phyloP scores from a whole-genome alignment of 2,797 vertebrate genomes.

The Oreochromis grahami region DNA sequence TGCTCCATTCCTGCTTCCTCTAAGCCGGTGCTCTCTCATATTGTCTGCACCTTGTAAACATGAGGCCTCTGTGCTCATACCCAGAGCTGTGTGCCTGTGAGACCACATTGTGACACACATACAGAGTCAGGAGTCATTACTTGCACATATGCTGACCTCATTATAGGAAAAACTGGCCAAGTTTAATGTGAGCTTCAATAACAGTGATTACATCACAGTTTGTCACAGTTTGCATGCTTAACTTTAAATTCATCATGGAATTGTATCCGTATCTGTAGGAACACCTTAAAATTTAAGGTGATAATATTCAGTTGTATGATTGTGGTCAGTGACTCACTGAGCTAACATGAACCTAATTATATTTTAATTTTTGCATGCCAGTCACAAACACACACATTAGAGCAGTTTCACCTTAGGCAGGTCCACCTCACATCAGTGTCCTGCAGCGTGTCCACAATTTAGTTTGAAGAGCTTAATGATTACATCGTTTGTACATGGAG shows the following conservation, averaged over 20 bases:
- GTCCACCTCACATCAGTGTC: neutral
- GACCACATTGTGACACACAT: neutral
- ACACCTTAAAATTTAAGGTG: neutral
- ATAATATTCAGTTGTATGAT: neutral
- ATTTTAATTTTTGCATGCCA: neutral
- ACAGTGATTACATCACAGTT: neutral
- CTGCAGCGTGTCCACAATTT: neutral
- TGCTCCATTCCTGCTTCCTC: neutral
- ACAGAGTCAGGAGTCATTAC: neutral
- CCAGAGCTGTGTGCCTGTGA: neutral
- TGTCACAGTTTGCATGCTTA: neutral
- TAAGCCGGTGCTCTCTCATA: rapidly evolving
- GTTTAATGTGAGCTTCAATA: neutral
- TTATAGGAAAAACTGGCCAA: neutral
- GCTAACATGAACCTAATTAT: neutral
- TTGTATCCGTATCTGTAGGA: neutral
- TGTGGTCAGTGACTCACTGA: neutral
- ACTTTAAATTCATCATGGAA: neutral
- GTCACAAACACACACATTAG: neutral
- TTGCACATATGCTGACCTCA: rapidly evolving
- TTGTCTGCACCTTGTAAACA: neutral
- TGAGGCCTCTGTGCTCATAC: neutral
- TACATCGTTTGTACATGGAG: neutral
- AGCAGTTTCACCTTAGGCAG: neutral
- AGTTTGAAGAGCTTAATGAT: neutral